Conservation (phyloP, 2,888 invertebrate species). For the Zaprionus obscuricornis region DNA sequence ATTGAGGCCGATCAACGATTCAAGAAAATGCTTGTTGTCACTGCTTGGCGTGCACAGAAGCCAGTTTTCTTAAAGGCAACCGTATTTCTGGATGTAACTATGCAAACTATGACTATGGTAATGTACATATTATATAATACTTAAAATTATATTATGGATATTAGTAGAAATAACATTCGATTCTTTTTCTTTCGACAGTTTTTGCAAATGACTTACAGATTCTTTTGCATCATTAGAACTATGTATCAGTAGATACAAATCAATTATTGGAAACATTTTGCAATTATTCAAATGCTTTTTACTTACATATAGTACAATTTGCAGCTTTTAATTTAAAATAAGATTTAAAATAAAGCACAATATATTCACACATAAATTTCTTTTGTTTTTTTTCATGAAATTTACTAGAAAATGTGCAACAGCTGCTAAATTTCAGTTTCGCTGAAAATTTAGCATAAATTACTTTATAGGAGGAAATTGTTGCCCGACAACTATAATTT, state of each 20-base stretch:
- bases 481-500: constrained; percentile 18
- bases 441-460: too few species aligned
- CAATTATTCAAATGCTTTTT: constrained; percentile 1
- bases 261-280: too few species aligned
- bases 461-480: too few species aligned
- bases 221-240: constrained; percentile 66
- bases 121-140: not conserved
- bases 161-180: too few species aligned
- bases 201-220: constrained; percentile 64
- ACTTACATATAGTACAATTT: too few species aligned
- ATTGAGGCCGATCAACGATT: constrained; percentile 47
- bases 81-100: constrained; percentile 59
- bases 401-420: too few species aligned
- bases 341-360: too few species aligned
- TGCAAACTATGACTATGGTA: constrained; percentile 70
- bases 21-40: constrained; percentile 60
- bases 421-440: too few species aligned
- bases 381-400: too few species aligned
- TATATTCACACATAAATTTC: too few species aligned
- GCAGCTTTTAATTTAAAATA: too few species aligned
- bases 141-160: not conserved
- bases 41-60: constrained; percentile 63
- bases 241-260: constrained; percentile 60
- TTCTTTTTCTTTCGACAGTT: constrained; percentile 49
- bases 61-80: constrained; percentile 64